phyloP scores from a whole-genome alignment of 2,797 vertebrate species.

The Lutjanus argentimaculatus region DNA sequence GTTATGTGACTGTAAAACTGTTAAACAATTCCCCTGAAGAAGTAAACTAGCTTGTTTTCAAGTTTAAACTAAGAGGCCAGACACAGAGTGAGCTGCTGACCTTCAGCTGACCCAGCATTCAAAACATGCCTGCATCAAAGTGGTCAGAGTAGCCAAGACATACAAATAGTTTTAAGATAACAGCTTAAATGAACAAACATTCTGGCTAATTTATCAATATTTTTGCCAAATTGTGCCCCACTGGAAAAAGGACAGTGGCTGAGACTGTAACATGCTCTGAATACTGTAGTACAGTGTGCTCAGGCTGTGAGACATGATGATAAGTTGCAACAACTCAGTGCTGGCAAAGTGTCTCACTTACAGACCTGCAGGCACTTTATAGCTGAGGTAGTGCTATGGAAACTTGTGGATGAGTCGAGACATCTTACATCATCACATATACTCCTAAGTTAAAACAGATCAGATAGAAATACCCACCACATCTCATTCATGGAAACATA shows the following conservation, averaged over 20 bases:
- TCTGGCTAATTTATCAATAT: conserved; percentile 7
- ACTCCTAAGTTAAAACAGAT: conserved; percentile 31
- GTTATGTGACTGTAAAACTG: conserved; percentile 22
- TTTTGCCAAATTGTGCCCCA: conserved; percentile 4
- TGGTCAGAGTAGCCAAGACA: conserved; percentile 23
- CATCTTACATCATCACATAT: conserved; percentile 44
- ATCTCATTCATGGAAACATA: conserved; percentile 49
- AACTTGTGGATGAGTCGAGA: conserved; percentile 47
- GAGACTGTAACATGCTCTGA: not conserved
- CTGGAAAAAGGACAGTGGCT: conserved; percentile 11
- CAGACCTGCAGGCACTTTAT: conserved; percentile 24
- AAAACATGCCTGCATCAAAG: conserved; percentile 49
- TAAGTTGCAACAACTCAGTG: conserved; percentile 13
- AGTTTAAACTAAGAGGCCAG: conserved; percentile 36
- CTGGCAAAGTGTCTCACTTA: conserved; percentile 23
- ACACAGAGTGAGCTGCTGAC: conserved; percentile 40
- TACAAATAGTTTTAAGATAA: conserved; percentile 22
- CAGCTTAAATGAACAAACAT: conserved; percentile 11
- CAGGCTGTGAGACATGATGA: not conserved
- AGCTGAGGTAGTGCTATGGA: conserved; percentile 39
- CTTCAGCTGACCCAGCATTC: conserved; percentile 41
- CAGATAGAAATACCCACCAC: conserved; percentile 13
- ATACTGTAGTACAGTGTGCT: not conserved
- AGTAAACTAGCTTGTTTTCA: conserved; percentile 30
- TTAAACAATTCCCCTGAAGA: conserved; percentile 30